Base-by-base conservation (phyloP, 2,113 vertebrate species). In the Austrofundulus limnaeus region DNA sequence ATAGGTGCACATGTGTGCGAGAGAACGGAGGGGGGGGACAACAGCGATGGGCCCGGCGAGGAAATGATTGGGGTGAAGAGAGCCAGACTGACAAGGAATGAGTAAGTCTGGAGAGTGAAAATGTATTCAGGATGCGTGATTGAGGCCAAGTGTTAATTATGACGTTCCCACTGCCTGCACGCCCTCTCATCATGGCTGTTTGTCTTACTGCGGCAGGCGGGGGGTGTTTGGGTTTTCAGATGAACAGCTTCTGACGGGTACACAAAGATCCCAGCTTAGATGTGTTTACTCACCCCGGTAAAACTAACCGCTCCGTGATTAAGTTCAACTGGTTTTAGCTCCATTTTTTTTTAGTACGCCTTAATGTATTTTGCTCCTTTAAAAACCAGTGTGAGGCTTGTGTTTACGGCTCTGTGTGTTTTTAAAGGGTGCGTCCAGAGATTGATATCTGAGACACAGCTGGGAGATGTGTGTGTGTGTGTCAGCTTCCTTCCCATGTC, bases 381-480 rank as follows among this genome's bases (percentile, higher is more conserved):
- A 0, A 39, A 50, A 24, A 10, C 34, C 37, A 52, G 34, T 48
- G 34, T 63, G 54, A 28, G 13, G 50, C 52, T 45, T 46, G 64
- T 73, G 66, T 84, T 77, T 66, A 45, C 53, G 56, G 55, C 49
- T 71, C 60, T 66, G 78, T 77, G 34, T 83, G 81, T 89, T 77
- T 84, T 81, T 79, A 83, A 75, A 78, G 82, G 86, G 88, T 82
- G 88, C 43, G 85, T 83, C 85, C 77, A 37, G 25, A 78, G 88
- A 92, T 91, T 67, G 43, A 58, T 45, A 92, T 91, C 87, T 76
- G 57, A 67, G 82, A 62, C 59, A 85, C 75, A 80, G 70, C 66
- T 38, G 48, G 75, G 60, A 85, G 60, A 25, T 31, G 58, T 86
- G 71, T 65, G 69, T 19, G 66, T 43, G 58, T 39, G 43, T 54